These are phyloP conservation scores for Bothrops alternatus DNA, from an alignment of 2,797 vertebrate species.

Conservation along the genomic window DNA sequence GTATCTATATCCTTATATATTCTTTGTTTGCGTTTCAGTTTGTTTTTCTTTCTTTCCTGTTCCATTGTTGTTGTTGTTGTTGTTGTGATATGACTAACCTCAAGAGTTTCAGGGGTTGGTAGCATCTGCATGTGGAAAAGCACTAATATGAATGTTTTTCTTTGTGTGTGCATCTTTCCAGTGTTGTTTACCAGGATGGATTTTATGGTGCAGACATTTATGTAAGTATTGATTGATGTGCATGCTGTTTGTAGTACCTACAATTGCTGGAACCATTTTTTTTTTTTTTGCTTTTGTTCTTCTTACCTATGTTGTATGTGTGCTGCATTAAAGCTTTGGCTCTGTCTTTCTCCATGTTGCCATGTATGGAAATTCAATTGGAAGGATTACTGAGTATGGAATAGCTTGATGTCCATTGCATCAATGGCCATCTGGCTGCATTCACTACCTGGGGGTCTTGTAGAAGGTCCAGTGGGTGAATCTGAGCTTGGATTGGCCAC, in stretches of 20 bases:
- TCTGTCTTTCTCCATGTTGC: constrained; percentile 48
- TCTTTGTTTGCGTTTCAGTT: neutral
- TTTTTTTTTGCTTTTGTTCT: neutral
- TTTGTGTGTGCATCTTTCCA: constrained; percentile 87
- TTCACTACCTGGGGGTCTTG: constrained; percentile 44
- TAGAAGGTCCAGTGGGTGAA: neutral
- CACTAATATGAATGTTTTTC: constrained; percentile 88
- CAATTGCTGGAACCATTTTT: constrained; percentile 64
- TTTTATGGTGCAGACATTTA: constrained; percentile 99
- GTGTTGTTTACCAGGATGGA: constrained; percentile 98
- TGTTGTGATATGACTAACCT: constrained; percentile 72
- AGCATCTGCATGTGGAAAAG: constrained; percentile 81
- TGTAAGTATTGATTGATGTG: constrained; percentile 88
- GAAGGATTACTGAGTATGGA: constrained; percentile 45
- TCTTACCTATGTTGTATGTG: constrained; percentile 67
- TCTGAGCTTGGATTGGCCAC: neutral
- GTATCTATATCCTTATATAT: neutral
- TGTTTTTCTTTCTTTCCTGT: neutral
- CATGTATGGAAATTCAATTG: constrained; percentile 41
- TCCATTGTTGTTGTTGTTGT: constrained; percentile 48
- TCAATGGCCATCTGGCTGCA: constrained; percentile 49
- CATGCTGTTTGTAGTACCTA: constrained; percentile 68
- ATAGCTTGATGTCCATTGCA: constrained; percentile 57
- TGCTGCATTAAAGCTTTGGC: constrained; percentile 62
- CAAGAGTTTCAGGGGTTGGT: constrained; percentile 69